Evolutionary conservation across 2,797 vertebrate species (phyloP), one percentile per base, ranked within the genome.

Genomic region (Odontamblyopus lacepedii): DNA sequence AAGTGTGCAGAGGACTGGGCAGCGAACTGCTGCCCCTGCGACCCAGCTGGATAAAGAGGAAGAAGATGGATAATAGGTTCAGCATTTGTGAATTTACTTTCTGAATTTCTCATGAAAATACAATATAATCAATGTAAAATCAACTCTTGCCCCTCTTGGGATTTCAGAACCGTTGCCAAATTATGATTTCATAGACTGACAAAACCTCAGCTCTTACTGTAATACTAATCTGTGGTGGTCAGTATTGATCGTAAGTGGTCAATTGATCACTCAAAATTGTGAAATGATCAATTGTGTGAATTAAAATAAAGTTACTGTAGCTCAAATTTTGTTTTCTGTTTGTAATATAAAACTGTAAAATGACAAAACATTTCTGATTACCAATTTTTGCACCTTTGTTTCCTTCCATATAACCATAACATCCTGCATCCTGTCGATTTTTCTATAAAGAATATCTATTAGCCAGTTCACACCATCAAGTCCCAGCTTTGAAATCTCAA

Each of bases 401-500:
- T 44, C 13, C 41, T 44, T 44, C 13, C 11, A 4, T 44, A 44
- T 56, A 56, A 55, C 19, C 6, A 19, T n/a, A 23, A 56, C 12
- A 16, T 53, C n/a, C 1, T 32, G 27, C 6, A 16, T 6, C 29
- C 15, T 18, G 59, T 61, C 3, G 3, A 30, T 61, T 61, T 30
- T 75, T 70, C 77, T 59, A 64, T 60, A 64, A 65, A 79, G 60
- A 48, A 4, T 15, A 48, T 15, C 13, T 15, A 48, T 48, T 48
- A 48, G 13, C 44, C 44, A 75, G 75, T 73, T 73, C 78, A 74
- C 64, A 59, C 70, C 75, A 73, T 73, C 56, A 41, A 69, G 76
- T 81, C 61, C 63, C n/a, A 65, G 64, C 70, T 70, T 84, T 74
- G 63, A 77, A 66, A 81, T 80, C 76, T 73, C 65, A 48, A 62